Evolutionary conservation across 2,888 invertebrate species (phyloP).

Genomic region (Andrena minutula): DNA sequence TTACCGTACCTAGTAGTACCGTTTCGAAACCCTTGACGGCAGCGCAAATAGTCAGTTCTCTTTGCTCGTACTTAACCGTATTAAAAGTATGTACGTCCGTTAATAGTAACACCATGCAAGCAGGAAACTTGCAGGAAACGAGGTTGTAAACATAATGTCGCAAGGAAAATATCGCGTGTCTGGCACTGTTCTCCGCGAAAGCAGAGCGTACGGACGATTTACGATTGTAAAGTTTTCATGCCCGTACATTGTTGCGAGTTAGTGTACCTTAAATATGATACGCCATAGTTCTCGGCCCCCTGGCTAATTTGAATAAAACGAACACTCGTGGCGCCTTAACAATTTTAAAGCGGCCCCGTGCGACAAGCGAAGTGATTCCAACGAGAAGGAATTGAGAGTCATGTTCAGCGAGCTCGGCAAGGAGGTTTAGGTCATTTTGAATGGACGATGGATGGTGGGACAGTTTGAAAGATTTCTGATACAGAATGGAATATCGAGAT

Average conservation of each 20-base stretch:
- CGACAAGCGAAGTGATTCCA: slow-evolving; percentile 2
- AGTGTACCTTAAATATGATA: slow-evolving; percentile 10
- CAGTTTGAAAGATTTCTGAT: too few species aligned
- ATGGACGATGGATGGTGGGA: too few species aligned
- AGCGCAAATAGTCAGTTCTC: neutral
- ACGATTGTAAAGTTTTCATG: slow-evolving; percentile 45
- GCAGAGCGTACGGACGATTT: slow-evolving; percentile 34
- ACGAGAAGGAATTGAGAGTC: slow-evolving; percentile 3
- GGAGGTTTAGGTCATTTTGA: too few species aligned
- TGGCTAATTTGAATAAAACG: slow-evolving; percentile 37
- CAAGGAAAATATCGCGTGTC: slow-evolving; percentile 40
- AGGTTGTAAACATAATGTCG: slow-evolving; percentile 38
- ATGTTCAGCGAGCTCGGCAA: too few species aligned
- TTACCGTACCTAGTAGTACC: neutral
- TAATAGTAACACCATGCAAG: slow-evolving; percentile 19
- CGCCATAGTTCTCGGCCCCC: neutral
- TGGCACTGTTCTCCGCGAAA: slow-evolving; percentile 14
- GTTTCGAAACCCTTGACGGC: neutral
- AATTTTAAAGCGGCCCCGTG: neutral
- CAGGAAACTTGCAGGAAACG: slow-evolving; percentile 29
- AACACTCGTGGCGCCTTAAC: slow-evolving; percentile 20
- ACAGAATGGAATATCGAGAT: too few species aligned
- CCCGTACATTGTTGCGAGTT: slow-evolving; percentile 27
- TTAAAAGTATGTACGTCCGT: slow-evolving; percentile 3
- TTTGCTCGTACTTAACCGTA: neutral